These are phyloP conservation scores for Patella pellucida DNA, from an alignment of 2,888 invertebrate species.

Conservation along the genomic window DNA sequence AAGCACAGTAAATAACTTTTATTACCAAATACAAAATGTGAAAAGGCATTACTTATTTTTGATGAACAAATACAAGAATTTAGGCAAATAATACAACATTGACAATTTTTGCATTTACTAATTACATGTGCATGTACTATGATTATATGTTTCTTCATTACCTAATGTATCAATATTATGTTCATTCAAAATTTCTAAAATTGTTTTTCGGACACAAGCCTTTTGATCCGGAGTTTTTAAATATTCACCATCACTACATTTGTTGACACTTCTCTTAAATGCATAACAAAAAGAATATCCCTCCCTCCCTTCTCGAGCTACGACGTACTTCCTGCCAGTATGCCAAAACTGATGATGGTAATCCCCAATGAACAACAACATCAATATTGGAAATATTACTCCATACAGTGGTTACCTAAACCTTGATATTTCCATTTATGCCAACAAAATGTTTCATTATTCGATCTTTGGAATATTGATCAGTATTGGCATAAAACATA, in stretches of 20 bases:
- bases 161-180: neutral
- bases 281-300: constrained; percentile 24
- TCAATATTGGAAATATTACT: constrained; percentile 34
- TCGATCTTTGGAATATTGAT: constrained; percentile 22
- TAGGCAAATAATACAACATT: constrained; percentile 22
- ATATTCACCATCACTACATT: neutral
- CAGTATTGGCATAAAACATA: constrained; percentile 34
- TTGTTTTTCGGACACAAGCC: constrained; percentile 3
- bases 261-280: constrained; percentile 14
- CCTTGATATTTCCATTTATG: constrained; percentile 14
- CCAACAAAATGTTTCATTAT: constrained; percentile 24
- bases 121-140: neutral
- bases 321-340: constrained; percentile 37
- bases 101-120: constrained; percentile 23
- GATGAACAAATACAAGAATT: constrained; percentile 6
- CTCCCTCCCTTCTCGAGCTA: constrained; percentile 19
- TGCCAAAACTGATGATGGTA: constrained; percentile 13
- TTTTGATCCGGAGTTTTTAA: neutral
- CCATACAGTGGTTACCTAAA: constrained; percentile 36
- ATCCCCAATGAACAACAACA: constrained; percentile 34
- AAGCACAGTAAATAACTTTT: too few species aligned
- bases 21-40: too few species aligned
- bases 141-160: neutral
- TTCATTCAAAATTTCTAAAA: constrained; percentile 17
- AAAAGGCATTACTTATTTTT: constrained; percentile 9